Base-by-base conservation (phyloP, 2,113 vertebrate species). In the Cromileptes altivelis region DNA sequence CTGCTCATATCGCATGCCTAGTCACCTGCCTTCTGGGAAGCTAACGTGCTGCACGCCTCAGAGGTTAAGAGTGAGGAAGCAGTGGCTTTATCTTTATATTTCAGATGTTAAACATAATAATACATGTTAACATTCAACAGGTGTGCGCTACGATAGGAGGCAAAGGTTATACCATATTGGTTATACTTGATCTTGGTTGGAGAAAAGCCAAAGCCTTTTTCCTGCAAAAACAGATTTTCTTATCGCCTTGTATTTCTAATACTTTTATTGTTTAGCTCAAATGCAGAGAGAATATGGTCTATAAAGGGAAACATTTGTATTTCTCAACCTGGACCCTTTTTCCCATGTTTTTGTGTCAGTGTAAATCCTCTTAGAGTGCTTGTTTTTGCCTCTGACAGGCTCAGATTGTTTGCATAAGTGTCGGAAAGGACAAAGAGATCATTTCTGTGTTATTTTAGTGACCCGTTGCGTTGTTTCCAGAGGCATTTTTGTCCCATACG, bases 1-100 rank as follows among this genome's bases (percentile, higher is more conserved):
- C 78, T 50, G 75, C 63, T 82, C 68, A n/a, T 52, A 74, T 75
- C 17, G 10, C 47, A 49, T 17, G 58, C 65, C 23, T 58, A 14
- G 49, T 65, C 73, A 63, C 57, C 52, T 77, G 76, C 55, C 69
- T 53, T 77, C 70, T 72, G 70, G 67, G 75, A 75, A 1, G 70
- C 80, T 42, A 52, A 21, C 61, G n/a, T 60, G 60, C 60, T 15
- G 27, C 57, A 19, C 40, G 57, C 71, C 62, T 77, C 1, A 50
- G 63, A 89, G 84, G 56, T 72, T 80, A 10, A 57, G 52, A 60
- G 23, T 49, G 17, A 69, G 49, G 25, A 61, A 73, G 30, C 4
- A 10, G 30, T 14, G 33, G 21, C 12, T 61, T 77, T 77, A 62
- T 86, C 67, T 79, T 57, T 15, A 53, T 69, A 52, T 79, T 75